Evolutionary conservation across 2,113 vertebrate species (phyloP).

Genomic region (Brachypteracias leptosomus): DNA sequence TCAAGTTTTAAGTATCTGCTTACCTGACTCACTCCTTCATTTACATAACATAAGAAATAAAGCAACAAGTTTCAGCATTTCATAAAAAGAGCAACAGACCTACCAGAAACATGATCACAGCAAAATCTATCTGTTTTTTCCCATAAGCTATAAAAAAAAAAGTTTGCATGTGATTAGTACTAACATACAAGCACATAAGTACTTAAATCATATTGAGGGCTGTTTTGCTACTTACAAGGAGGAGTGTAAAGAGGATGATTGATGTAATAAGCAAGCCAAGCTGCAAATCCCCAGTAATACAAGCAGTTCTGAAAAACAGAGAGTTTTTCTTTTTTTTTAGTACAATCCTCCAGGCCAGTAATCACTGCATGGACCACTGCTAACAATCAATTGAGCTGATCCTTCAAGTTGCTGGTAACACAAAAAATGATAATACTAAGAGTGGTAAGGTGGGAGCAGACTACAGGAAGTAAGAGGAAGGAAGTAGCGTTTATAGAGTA

Average conservation of each 20-base stretch:
- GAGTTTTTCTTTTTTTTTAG: constrained; percentile 29
- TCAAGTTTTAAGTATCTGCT: not conserved
- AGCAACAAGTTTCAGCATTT: not conserved
- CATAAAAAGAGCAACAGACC: constrained; percentile 53
- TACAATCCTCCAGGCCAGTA: not conserved
- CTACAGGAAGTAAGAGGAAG: not conserved
- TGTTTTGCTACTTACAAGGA: constrained; percentile 80
- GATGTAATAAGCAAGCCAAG: constrained; percentile 89
- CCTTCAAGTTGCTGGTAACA: not conserved
- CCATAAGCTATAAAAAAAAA: constrained; percentile 81
- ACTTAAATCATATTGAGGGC: not conserved
- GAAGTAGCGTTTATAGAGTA: not conserved
- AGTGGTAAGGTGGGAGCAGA: not conserved
- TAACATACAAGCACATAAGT: not conserved
- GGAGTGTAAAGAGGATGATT: constrained; percentile 92
- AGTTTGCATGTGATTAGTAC: not conserved
- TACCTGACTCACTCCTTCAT: not conserved
- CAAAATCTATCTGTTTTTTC: constrained; percentile 81
- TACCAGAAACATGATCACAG: constrained; percentile 83
- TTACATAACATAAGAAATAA: not conserved
- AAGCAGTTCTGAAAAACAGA: constrained; percentile 81
- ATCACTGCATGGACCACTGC: not conserved
- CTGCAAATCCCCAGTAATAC: constrained; percentile 90
- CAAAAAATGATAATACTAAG: not conserved
- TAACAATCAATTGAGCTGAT: not conserved